Evolutionary conservation across 2,113 vertebrate genomes (phyloP).

Genomic region (Capricornis sumatraensis): DNA sequence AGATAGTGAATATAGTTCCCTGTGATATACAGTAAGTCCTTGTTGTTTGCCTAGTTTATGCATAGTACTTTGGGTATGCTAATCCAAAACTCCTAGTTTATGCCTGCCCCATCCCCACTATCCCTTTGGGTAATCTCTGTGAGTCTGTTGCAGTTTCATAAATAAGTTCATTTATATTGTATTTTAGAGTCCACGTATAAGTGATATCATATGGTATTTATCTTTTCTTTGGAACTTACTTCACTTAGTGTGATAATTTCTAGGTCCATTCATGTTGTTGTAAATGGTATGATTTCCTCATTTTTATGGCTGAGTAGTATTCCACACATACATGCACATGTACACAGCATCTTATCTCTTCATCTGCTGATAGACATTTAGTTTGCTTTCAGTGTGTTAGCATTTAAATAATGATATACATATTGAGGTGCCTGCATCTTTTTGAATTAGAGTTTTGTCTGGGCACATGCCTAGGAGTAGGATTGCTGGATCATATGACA

Average conservation of each 20-base stretch:
- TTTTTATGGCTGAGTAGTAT: neutral
- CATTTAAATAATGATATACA: neutral
- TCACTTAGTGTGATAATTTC: neutral
- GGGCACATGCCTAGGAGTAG: neutral
- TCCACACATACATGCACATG: neutral
- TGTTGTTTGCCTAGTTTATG: neutral
- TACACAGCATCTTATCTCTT: neutral
- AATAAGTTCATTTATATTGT: neutral
- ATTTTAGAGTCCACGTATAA: neutral
- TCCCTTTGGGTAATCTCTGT: neutral
- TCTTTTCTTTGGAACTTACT: neutral
- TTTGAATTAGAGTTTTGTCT: neutral
- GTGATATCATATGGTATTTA: neutral
- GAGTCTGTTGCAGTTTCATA: neutral
- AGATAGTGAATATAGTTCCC: neutral
- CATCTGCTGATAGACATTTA: neutral
- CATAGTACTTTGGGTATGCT: neutral
- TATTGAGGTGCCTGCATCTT: neutral
- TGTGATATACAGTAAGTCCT: neutral
- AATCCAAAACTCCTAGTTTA: neutral
- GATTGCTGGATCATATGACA: neutral
- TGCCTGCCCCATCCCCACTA: neutral
- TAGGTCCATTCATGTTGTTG: neutral
- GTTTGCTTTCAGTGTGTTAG: neutral
- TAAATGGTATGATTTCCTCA: neutral